Conservation (phyloP, 2,888 invertebrate species). For the Smittia sp. region DNA sequence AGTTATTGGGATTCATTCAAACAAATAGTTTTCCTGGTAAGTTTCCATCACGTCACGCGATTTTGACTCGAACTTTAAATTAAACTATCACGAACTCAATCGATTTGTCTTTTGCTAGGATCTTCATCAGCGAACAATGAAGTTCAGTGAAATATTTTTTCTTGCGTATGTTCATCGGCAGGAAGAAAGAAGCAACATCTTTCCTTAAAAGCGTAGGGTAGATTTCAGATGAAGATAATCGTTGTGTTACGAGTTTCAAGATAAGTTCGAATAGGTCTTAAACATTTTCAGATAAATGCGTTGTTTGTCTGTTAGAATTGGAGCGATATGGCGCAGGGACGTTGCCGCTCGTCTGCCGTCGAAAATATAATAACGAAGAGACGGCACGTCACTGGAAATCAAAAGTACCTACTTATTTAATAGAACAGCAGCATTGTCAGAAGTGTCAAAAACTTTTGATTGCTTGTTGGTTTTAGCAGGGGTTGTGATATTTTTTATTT, state of each 20-base stretch:
- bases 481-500: slow-evolving; percentile 28
- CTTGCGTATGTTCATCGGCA: slow-evolving; percentile 16
- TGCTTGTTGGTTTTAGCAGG: slow-evolving; percentile 31
- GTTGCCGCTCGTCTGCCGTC: too few relatives aligned
- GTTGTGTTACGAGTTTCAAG: slow-evolving; percentile 20
- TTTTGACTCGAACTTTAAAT: too few relatives aligned
- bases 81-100: not conserved
- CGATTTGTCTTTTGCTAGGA: not conserved
- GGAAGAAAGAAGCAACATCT: not conserved
- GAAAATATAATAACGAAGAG: too few relatives aligned
- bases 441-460: slow-evolving; percentile 38
- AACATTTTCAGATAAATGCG: not conserved
- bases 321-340: not conserved
- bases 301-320: not conserved
- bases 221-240: slow-evolving; percentile 31
- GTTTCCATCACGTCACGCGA: too few relatives aligned
- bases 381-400: not conserved
- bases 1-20: slow-evolving; percentile 12
- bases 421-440: slow-evolving; percentile 35
- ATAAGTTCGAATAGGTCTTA: slow-evolving; percentile 35
- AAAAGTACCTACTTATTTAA: slow-evolving; percentile 35
- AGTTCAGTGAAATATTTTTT: slow-evolving; percentile 14
- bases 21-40: too few relatives aligned
- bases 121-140: not conserved
- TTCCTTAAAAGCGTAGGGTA: slow-evolving; percentile 15